Conservation (phyloP, 2,113 vertebrate species). For the Scomber japonicus region DNA sequence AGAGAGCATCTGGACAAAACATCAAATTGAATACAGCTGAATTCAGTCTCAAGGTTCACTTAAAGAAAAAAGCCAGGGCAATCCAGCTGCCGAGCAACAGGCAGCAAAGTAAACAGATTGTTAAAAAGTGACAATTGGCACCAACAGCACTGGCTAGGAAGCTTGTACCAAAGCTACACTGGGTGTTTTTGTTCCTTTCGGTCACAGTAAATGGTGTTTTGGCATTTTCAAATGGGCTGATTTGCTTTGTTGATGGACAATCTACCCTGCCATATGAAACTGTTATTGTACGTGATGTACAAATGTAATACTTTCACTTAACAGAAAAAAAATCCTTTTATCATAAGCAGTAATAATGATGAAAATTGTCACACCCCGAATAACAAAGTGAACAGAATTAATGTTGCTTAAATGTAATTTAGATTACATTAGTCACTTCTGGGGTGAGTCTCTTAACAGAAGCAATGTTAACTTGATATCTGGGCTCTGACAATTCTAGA, state of each 20-base stretch:
- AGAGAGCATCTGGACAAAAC: constrained; percentile 1
- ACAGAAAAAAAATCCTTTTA: not conserved
- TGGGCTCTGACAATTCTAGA: constrained; percentile 20
- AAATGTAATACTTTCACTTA: not conserved
- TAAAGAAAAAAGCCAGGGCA: constrained; percentile 9
- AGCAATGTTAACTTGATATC: not conserved
- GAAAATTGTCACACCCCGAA: constrained; percentile 9
- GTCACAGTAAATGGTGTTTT: constrained; percentile 14
- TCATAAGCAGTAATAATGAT: not conserved
- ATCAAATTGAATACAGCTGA: constrained; percentile 10
- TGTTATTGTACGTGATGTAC: not conserved
- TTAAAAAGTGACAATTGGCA: constrained; percentile 30
- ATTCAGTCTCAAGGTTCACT: constrained; percentile 35
- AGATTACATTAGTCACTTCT: constrained; percentile 11
- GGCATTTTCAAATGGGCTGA: not conserved
- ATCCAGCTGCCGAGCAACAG: constrained; percentile 38
- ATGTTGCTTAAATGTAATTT: constrained; percentile 15
- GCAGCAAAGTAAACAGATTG: constrained; percentile 44
- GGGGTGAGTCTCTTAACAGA: not conserved
- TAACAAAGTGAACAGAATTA: constrained; percentile 8
- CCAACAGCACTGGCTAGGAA: constrained; percentile 6
- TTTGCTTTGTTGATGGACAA: not conserved
- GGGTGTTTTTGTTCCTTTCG: not conserved
- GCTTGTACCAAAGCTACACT: not conserved
- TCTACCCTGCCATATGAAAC: not conserved